phyloP scores from a whole-genome alignment of 2,113 vertebrate genomes.

The Amphiprion ocellaris region DNA sequence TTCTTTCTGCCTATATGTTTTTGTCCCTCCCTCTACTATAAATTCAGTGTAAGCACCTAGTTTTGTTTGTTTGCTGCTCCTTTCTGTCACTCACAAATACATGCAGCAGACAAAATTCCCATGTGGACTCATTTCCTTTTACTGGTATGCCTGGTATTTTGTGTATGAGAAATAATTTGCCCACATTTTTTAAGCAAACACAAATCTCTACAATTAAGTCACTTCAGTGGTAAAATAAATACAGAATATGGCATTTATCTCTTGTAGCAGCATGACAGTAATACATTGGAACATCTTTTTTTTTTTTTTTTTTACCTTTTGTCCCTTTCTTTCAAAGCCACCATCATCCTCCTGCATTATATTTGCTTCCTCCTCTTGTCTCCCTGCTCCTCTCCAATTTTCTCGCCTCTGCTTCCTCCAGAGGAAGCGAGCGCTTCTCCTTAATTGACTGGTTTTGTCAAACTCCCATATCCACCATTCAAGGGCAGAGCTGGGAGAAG shows the following conservation, averaged over 20 bases:
- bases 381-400: constrained; percentile 32
- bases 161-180: neutral
- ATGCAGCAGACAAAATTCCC: neutral
- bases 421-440: constrained; percentile 38
- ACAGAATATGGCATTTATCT: neutral
- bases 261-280: neutral
- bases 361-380: constrained; percentile 30
- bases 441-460: constrained; percentile 73
- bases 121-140: neutral
- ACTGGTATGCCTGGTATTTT: neutral
- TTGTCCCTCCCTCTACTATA: neutral
- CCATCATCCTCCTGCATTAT: constrained; percentile 14
- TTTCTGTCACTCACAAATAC: neutral
- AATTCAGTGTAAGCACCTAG: neutral
- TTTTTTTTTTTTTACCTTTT: neutral
- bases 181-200: neutral
- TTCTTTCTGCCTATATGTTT: constrained; percentile 7
- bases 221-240: neutral
- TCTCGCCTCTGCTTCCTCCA: constrained; percentile 38
- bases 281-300: neutral
- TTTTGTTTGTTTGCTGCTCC: neutral
- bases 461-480: constrained; percentile 45
- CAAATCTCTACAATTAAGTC: neutral
- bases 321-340: constrained; percentile 3
- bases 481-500: constrained; percentile 31